Base-by-base conservation (phyloP, 2,888 invertebrate genomes). In the Diachrysia chrysitis region DNA sequence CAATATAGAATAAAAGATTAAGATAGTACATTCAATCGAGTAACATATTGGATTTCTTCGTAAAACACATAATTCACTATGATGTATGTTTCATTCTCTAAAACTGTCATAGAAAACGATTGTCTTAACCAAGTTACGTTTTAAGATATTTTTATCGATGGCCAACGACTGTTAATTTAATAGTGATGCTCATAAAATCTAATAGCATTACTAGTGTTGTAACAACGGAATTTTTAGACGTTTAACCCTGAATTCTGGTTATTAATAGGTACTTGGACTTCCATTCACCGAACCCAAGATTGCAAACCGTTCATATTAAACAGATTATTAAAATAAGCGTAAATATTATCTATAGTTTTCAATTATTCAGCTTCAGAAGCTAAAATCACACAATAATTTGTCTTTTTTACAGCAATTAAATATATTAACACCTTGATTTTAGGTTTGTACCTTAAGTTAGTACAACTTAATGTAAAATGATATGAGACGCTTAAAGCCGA, bases 401-500 rank as follows among this genome's bases (percentile, higher is more conserved):
- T 78, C 61, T 79, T 79, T 60, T 58, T 76, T 68, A 71, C 66
- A 71, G 71, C 69, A 63, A 64, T 7, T 65, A 55, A 76, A 73
- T 60, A 66, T 70, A 61, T 64, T n/a, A 72, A 65, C 56, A 68
- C 35, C n/a, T 17, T 64, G 63, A 71, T 71, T 67, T 59, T 23
- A 63, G 10, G 42, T 71, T 71, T 75, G 66, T 74, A 77, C 57
- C 69, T 70, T 63, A 66, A 46, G 42, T 68, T 63, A 69, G 14
- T 23, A 56, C 53, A 79, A 78, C 63, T 78, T 71, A 79, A 74
- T 51, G n/a, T 17, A 60, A 72, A 80, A 80, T 80, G 80, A 80
- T 80, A 80, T 80, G 80, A 80, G 78, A 78, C 69, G 73, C 69
- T 80, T 78, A 80, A 72, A 78, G 80, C 80, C 80, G 60, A 67